Percentiles rank a stretch among this genome's conserved stretches.
Evolutionary conservation across 2,113 vertebrate species (phyloP).

Genomic region (Castor canadensis): DNA sequence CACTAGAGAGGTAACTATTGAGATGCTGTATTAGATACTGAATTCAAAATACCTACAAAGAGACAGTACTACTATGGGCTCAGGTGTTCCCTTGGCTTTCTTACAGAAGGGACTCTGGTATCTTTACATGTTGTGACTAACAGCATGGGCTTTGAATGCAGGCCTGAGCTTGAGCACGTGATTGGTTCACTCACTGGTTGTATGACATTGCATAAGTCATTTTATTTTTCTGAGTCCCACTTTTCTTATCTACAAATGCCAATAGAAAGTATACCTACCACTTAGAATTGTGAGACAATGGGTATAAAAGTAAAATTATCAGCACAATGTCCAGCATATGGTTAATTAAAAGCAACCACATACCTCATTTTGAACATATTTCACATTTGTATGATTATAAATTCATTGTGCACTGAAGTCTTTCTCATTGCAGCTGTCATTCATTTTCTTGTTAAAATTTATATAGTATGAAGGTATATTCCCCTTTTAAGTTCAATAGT

Average conservation of each 20-base stretch:
- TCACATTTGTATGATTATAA: neutral
- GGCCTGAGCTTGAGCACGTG: neutral
- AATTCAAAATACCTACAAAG: neutral
- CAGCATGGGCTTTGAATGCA: neutral
- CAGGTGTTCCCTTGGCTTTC: neutral
- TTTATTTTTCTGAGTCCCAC: neutral
- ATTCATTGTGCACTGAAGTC: neutral
- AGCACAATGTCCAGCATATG: neutral
- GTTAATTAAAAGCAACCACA: neutral
- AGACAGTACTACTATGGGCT: neutral
- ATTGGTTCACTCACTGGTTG: neutral
- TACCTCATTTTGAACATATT: neutral
- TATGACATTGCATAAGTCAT: neutral
- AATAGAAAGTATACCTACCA: neutral
- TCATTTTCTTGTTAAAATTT: neutral
- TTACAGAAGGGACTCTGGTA: neutral
- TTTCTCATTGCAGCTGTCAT: neutral
- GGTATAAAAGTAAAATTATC: neutral
- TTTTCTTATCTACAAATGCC: neutral
- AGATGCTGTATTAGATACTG: too few relatives aligned
- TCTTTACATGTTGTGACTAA: neutral
- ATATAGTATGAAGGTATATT: neutral
- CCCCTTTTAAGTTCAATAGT: neutral
- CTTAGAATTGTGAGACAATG: neutral
- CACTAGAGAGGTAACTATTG: too few relatives aligned